phyloP scores from a whole-genome alignment of 2,888 invertebrate genomes.

The Cosmia pyralina region DNA sequence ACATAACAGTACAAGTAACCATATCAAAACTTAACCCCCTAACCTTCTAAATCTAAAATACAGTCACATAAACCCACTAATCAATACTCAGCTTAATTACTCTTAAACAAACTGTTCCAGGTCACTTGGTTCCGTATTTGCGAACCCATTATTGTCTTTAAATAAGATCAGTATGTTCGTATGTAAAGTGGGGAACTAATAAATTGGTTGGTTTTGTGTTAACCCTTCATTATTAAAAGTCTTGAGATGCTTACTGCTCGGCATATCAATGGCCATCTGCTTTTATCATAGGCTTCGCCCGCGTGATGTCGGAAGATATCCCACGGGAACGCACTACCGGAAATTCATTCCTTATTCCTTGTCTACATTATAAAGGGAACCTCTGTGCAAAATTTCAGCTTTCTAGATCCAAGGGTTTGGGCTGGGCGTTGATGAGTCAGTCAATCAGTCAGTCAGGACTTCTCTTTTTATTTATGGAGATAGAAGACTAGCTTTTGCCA shows the following conservation, averaged over 20 bases:
- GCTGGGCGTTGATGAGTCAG: too few species aligned
- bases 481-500: too few species aligned
- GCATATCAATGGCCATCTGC: not conserved
- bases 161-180: conserved; percentile 29
- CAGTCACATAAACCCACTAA: conserved; percentile 13
- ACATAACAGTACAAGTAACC: too few species aligned
- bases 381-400: too few species aligned
- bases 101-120: conserved; percentile 42
- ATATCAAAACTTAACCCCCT: not conserved
- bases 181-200: conserved; percentile 28
- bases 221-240: not conserved
- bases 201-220: conserved; percentile 15
- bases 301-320: too few species aligned
- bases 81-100: conserved; percentile 47
- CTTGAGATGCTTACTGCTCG: not conserved
- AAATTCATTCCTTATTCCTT: too few species aligned
- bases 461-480: too few species aligned
- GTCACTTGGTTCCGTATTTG: conserved; percentile 33
- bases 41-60: not conserved
- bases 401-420: too few species aligned
- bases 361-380: too few species aligned
- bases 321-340: too few species aligned
- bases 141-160: conserved; percentile 27
- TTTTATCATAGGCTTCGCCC: too few species aligned
- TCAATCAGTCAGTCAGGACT: too few species aligned